phyloP scores from a whole-genome alignment of 2,888 invertebrate genomes.

The Campoletis raptor region DNA sequence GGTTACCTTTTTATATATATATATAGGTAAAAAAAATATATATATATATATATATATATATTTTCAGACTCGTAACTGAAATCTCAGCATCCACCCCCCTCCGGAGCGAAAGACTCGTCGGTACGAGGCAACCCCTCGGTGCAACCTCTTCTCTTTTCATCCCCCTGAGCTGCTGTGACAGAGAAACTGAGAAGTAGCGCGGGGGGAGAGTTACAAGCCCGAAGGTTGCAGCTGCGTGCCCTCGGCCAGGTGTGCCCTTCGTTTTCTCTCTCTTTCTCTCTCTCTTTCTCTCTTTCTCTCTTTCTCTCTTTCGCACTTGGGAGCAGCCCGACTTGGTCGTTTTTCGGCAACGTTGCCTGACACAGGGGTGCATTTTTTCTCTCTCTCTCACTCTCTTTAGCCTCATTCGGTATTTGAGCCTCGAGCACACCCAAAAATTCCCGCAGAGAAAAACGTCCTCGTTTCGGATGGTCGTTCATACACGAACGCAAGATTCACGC shows the following conservation, averaged over 20 bases:
- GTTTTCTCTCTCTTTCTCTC: slow-evolving; percentile 59
- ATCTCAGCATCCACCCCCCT: slow-evolving; percentile 82
- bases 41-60: not conserved
- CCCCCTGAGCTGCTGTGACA: slow-evolving; percentile 76
- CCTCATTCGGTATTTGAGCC: not conserved
- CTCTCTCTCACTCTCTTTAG: slow-evolving; percentile 49
- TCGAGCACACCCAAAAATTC: slow-evolving; percentile 49
- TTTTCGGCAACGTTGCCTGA: slow-evolving; percentile 77
- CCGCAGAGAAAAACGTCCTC: slow-evolving; percentile 63
- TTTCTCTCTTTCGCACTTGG: slow-evolving; percentile 40
- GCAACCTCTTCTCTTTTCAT: slow-evolving; percentile 80
- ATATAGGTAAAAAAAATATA: not conserved
- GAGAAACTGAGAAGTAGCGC: slow-evolving; percentile 66
- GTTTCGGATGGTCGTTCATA: slow-evolving; percentile 11
- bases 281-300: slow-evolving; percentile 37
- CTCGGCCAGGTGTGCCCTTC: slow-evolving; percentile 82
- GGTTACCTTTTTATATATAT: slow-evolving; percentile 30
- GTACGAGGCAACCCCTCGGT: slow-evolving; percentile 75
- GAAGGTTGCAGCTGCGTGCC: slow-evolving; percentile 81
- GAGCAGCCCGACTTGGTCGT: slow-evolving; percentile 26
- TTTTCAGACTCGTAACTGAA: slow-evolving; percentile 81
- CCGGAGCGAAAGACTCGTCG: slow-evolving; percentile 70
- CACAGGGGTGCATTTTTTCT: slow-evolving; percentile 72
- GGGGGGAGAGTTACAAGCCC: slow-evolving; percentile 68
- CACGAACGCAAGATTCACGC: slow-evolving; percentile 48